Evolutionary conservation across 1,140 invertebrate genomes (phyloP), one percentile per base, ranked within the genome.

Genomic region (Philopotamus ludificatus): DNA sequence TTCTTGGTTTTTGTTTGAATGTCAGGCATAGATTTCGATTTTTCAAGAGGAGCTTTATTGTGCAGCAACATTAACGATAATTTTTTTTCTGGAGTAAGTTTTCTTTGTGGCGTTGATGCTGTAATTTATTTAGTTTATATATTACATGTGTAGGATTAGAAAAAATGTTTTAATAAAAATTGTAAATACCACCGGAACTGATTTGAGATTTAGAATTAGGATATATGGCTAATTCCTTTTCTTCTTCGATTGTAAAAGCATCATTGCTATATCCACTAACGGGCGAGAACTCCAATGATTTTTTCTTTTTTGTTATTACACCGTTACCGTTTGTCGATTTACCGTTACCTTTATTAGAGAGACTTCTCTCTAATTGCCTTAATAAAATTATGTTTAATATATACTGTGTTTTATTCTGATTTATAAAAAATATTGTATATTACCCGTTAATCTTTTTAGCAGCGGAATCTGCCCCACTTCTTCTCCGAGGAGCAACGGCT

Each of bases 21-120:
- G 72, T 93, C 89, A 0, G 91, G 91, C 84, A 93, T 87, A 0
- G 91, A 93, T 28, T 86, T 77, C 1, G 90, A 90, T 74, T 92
- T 93, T 71, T 90, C 87, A 21, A 93, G 73, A 0, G 87, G 85
- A 21, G 81, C 82, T 72, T 84, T 85, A 61, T 28, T 50, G 21
- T 72, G 63, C 0, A 73, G 71, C 16, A 84, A 71, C 12, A 85
- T 71, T 45, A 81, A 76, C 7, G 79, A 76, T 2, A 83, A 73
- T 71, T 68, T 78, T 55, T 77, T 78, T 45, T 81, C 78, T 34
- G 28, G 12, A 34, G n/a, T n/a, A n/a, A 73, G 72, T 42, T 65
- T 53, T 23, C 54, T 58, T 61, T n/a, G 2, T 62, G 45, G 69
- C 44, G 7, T 4, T 26, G 7, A 2, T 18, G 9, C 9, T 26